phyloP scores from a whole-genome alignment of 2,113 vertebrate species.

The Antechinus flavipes region DNA sequence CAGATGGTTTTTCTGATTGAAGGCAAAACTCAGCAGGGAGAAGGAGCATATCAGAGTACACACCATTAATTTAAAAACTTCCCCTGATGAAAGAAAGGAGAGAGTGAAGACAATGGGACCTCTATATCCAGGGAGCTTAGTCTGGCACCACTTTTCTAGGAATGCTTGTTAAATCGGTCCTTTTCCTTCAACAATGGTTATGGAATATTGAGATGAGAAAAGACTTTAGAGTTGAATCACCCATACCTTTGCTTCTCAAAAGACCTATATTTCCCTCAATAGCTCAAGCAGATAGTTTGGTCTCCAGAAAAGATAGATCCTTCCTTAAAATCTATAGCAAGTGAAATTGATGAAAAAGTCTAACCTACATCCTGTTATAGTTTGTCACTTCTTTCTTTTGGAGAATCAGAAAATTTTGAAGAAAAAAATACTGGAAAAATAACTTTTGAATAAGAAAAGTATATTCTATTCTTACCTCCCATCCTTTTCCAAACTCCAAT shows the following conservation, averaged over 20 bases:
- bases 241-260: not conserved
- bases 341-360: not conserved
- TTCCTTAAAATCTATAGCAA: not conserved
- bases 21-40: slow-evolving; percentile 77
- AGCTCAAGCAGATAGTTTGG: slow-evolving; percentile 49
- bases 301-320: slow-evolving; percentile 29
- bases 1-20: slow-evolving; percentile 80
- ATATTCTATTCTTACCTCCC: not conserved
- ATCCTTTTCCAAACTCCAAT: not conserved
- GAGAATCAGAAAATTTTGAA: not conserved
- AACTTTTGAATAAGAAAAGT: not conserved
- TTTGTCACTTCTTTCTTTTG: not conserved
- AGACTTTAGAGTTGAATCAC: not conserved
- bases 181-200: not conserved
- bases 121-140: slow-evolving; percentile 46
- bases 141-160: not conserved
- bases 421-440: not conserved
- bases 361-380: slow-evolving; percentile 61
- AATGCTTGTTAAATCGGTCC: not conserved
- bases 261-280: slow-evolving; percentile 35
- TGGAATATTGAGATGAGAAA: not conserved
- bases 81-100: slow-evolving; percentile 71
- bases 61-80: slow-evolving; percentile 82
- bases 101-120: slow-evolving; percentile 35
- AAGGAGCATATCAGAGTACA: slow-evolving; percentile 80